Conservation (phyloP, 2,888 invertebrate species). For the Eupeodes luniger region DNA sequence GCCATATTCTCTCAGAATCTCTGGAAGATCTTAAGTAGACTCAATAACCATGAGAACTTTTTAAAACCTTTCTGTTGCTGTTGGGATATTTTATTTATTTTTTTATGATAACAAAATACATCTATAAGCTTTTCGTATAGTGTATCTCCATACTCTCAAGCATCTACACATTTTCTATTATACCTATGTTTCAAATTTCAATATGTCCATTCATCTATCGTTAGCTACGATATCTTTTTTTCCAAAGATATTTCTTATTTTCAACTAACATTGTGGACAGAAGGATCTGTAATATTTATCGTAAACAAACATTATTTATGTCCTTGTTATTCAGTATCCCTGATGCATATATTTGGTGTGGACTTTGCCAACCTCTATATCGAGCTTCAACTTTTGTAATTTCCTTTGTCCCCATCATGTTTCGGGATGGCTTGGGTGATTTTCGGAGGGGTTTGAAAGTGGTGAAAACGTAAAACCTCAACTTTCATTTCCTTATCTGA, state of each 20-base stretch:
- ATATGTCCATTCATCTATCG: background rate
- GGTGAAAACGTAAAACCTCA: slow-evolving; percentile 36
- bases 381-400: slow-evolving; percentile 47
- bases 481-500: slow-evolving; percentile 60
- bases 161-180: background rate
- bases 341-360: background rate
- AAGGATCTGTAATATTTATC: slow-evolving; percentile 13
- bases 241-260: slow-evolving; percentile 15
- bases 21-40: too few relatives aligned
- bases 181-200: background rate
- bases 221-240: background rate
- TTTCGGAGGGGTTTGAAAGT: too few relatives aligned
- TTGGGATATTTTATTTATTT: too few relatives aligned
- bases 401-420: slow-evolving; percentile 47
- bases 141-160: background rate
- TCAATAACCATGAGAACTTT: too few relatives aligned
- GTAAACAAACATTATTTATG: slow-evolving; percentile 35
- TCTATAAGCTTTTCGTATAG: too few relatives aligned
- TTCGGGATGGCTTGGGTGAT: background rate
- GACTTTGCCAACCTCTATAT: background rate
- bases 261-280: slow-evolving; percentile 18
- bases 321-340: background rate
- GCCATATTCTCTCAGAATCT: too few relatives aligned
- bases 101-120: too few relatives aligned
- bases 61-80: too few relatives aligned